Percentiles rank a stretch among this genome's conserved stretches.
These are phyloP conservation scores for Toxotes jaculatrix DNA, from an alignment of 2,113 vertebrate species.

Conservation along the genomic window DNA sequence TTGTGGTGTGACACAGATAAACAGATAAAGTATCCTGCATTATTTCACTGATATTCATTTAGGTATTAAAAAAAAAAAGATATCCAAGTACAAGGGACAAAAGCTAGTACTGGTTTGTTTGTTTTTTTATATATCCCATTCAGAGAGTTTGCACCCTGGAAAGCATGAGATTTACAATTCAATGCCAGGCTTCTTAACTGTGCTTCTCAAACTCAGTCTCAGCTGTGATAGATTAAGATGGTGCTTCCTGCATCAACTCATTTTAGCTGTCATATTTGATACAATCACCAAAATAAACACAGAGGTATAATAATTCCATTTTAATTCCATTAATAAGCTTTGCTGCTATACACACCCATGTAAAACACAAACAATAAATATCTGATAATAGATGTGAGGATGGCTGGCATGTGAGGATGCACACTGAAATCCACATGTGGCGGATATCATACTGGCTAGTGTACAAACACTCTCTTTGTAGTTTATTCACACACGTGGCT, in stretches of 20 bases:
- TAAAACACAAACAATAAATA: too few species aligned
- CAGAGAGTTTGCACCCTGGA: constrained; percentile 35
- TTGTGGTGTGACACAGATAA: neutral
- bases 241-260: constrained; percentile 9
- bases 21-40: neutral
- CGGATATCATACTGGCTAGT: neutral
- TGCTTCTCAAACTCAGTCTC: constrained; percentile 6
- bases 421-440: neutral
- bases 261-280: too few species aligned
- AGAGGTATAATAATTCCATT: too few species aligned
- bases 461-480: neutral
- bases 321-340: too few species aligned
- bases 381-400: too few species aligned
- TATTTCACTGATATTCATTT: neutral
- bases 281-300: too few species aligned
- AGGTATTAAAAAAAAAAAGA: neutral
- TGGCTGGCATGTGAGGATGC: neutral
- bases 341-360: too few species aligned
- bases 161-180: constrained; percentile 26
- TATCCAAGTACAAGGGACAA: neutral
- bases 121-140: neutral
- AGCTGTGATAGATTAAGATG: constrained; percentile 30
- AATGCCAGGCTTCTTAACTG: constrained; percentile 15
- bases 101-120: neutral
- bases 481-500: constrained; percentile 20